phyloP scores from a whole-genome alignment of 37 sponge, comb jelly and placozoan species.

The Geodia barretti region DNA sequence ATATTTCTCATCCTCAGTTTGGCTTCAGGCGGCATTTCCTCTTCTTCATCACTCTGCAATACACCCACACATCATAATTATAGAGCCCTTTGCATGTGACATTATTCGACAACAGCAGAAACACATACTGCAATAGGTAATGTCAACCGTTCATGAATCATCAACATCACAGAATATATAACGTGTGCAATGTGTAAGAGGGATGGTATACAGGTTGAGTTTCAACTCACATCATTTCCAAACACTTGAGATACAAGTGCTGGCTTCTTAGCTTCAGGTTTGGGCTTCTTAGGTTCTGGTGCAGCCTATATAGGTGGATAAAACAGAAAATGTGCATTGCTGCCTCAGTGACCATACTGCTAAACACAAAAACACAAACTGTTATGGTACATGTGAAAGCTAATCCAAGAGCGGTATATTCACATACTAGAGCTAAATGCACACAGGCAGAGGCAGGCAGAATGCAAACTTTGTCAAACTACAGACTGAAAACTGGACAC shows the following conservation, averaged over 20 bases:
- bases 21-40: conserved; percentile 82
- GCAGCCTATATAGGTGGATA: conserved; percentile 2
- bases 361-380: too few species aligned
- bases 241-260: conserved; percentile 43
- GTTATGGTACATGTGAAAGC: too few species aligned
- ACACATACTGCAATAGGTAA: neutral
- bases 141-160: too few species aligned
- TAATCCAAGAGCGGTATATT: too few species aligned
- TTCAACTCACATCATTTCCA: conserved; percentile 56
- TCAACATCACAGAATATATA: too few species aligned
- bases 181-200: neutral
- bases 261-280: conserved; percentile 1
- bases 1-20: conserved; percentile 78
- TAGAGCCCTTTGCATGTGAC: neutral
- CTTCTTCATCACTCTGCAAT: conserved; percentile 83
- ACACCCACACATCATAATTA: neutral
- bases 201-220: neutral
- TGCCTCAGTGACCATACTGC: too few species aligned
- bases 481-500: neutral
- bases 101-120: neutral
- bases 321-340: neutral
- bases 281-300: conserved; percentile 16
- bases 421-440: too few species aligned
- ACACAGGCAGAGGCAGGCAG: too few species aligned
- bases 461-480: neutral